Evolutionary conservation across 2,888 invertebrate genomes (phyloP).

Genomic region (Eudasyphora cyanicolor): DNA sequence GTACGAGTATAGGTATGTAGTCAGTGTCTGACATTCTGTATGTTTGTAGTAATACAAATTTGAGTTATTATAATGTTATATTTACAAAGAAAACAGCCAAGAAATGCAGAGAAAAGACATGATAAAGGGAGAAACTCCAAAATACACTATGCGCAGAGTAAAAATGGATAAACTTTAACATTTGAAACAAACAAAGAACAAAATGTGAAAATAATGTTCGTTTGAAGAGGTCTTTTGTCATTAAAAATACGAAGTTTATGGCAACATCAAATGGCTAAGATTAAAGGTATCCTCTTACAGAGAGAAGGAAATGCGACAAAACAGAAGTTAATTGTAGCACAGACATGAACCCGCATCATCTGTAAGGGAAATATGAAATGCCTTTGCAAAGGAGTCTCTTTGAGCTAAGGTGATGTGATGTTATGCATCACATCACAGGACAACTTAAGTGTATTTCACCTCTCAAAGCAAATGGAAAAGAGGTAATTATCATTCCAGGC

Average conservation of each 20-base stretch:
- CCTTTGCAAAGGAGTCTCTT: background rate
- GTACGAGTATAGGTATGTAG: background rate
- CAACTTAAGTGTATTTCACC: background rate
- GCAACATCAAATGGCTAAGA: background rate
- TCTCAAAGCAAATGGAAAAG: background rate
- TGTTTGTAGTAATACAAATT: conserved; percentile 20
- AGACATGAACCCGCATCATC: background rate
- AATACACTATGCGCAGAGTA: too few species aligned
- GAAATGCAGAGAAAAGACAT: background rate
- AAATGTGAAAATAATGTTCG: conserved; percentile 39
- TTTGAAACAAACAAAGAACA: conserved; percentile 35
- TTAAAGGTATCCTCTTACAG: conserved; percentile 11
- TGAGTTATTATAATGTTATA: conserved; percentile 28
- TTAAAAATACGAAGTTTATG: background rate
- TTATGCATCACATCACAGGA: background rate
- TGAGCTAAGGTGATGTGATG: background rate
- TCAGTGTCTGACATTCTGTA: background rate
- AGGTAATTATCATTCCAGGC: background rate
- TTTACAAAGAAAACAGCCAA: background rate
- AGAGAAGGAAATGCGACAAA: conserved; percentile 21
- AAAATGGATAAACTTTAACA: background rate
- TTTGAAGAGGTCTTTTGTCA: conserved; percentile 26
- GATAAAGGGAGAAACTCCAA: conserved; percentile 3
- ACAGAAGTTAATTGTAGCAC: background rate
- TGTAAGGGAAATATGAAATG: background rate